These are phyloP conservation scores for Tetragnatha versicolor DNA, from an alignment of 1,140 invertebrate genomes.

Conservation along the genomic window DNA sequence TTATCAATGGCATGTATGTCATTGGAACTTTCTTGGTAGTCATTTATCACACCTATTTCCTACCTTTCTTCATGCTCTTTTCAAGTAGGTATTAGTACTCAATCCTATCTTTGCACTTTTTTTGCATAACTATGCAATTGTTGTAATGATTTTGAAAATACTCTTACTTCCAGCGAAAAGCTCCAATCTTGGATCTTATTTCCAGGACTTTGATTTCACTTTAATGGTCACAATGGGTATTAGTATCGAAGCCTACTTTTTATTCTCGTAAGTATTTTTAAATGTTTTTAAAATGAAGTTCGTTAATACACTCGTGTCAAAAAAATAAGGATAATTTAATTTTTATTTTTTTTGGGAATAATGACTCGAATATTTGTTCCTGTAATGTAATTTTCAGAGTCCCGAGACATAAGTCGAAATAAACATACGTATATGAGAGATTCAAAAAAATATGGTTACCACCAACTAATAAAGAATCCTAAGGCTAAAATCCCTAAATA, in stretches of 20 bases:
- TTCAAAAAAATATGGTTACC: no score
- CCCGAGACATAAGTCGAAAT: no score
- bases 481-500: no score
- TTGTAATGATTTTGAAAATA: neutral
- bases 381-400: no score
- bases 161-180: conserved; percentile 4
- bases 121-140: neutral
- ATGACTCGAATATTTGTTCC: no score
- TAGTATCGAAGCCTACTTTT: conserved; percentile 44
- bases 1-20: conserved; percentile 46
- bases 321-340: no score
- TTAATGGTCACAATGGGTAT: conserved; percentile 31
- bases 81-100: conserved; percentile 25
- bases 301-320: no score
- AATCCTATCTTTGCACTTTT: neutral
- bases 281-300: no score
- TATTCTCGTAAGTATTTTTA: conserved; percentile 42
- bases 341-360: no score
- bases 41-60: conserved; percentile 42
- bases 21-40: conserved; percentile 30
- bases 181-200: conserved; percentile 15
- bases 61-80: conserved; percentile 31
- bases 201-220: conserved; percentile 31
- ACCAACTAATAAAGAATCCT: no score
- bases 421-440: no score